These are phyloP conservation scores for Brachyopa scutellaris DNA, from an alignment of 2,888 invertebrate genomes.

Conservation along the genomic window DNA sequence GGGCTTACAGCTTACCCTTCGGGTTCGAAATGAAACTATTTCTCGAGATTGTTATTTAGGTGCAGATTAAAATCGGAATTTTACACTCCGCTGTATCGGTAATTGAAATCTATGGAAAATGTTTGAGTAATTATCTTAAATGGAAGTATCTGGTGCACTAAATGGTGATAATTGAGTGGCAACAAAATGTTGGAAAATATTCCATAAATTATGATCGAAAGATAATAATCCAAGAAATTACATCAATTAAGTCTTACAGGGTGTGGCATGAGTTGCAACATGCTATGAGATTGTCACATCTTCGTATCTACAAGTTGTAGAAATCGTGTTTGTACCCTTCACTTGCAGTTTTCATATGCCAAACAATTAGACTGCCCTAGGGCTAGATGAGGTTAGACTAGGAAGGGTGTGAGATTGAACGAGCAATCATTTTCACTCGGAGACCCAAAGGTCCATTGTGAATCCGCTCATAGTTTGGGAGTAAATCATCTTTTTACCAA, in stretches of 20 bases:
- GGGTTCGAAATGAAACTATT: slow-evolving; percentile 26
- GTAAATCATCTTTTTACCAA: too few species aligned
- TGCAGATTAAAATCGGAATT: slow-evolving; percentile 49
- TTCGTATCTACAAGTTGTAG: too few species aligned
- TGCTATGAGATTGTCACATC: too few species aligned
- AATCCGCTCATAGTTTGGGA: too few species aligned
- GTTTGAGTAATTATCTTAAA: slow-evolving; percentile 66
- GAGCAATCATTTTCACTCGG: too few species aligned
- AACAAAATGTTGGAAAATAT: not conserved
- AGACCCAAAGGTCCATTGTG: too few species aligned
- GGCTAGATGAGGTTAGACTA: too few species aligned
- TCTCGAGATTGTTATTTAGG: slow-evolving; percentile 19
- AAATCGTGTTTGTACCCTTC: too few species aligned
- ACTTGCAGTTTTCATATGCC: too few species aligned
- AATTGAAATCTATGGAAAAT: slow-evolving; percentile 48
- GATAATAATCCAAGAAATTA: slow-evolving; percentile 23
- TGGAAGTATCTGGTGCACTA: slow-evolving; percentile 56
- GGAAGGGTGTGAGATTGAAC: too few species aligned
- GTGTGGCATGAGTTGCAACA: too few species aligned
- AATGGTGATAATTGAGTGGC: slow-evolving; percentile 67
- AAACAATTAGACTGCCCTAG: too few species aligned
- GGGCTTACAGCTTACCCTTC: slow-evolving; percentile 7
- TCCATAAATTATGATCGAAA: slow-evolving; percentile 33
- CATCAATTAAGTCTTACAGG: slow-evolving; percentile 24
- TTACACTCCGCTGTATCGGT: slow-evolving; percentile 27